A percentile compares a stretch with the other conserved stretches of the same genome.
phyloP scores from a whole-genome alignment of 30 jellyfish, hydroid and myxozoan species.

The Chironex yamaguchii region DNA sequence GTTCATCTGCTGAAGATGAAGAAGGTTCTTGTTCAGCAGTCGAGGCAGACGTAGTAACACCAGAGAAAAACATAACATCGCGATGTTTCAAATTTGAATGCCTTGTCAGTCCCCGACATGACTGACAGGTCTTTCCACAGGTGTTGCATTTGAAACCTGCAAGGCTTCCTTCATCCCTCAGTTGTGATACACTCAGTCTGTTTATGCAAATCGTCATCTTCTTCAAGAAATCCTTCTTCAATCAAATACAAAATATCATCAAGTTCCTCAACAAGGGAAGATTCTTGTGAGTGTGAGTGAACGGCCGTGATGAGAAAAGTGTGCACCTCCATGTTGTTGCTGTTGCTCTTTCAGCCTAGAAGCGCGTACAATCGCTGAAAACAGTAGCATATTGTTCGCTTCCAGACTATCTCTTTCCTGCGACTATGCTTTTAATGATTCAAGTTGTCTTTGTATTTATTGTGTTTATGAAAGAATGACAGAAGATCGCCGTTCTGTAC shows the following conservation, averaged over 20 bases:
- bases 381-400: no score
- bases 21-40: constrained; percentile 26
- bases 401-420: no score
- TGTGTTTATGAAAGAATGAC: no score
- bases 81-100: constrained; percentile 1
- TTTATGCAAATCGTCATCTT: constrained; percentile 13
- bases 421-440: no score
- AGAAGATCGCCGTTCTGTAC: no score
- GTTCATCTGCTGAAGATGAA: constrained; percentile 12
- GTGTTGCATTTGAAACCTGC: background rate
- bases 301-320: background rate
- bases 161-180: constrained; percentile 18
- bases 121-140: constrained; percentile 36
- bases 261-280: constrained; percentile 51
- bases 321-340: background rate
- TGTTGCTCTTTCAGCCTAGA: constrained; percentile 40
- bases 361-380: no score
- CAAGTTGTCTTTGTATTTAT: no score
- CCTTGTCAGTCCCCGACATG: constrained; percentile 39
- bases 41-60: background rate
- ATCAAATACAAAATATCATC: constrained; percentile 46
- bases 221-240: constrained; percentile 41
- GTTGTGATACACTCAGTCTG: constrained; percentile 32
- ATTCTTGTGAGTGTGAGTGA: constrained; percentile 22
- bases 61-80: background rate